Evolutionary conservation across 1,140 invertebrate species (phyloP).

Genomic region (Scylla paramamosain): DNA sequence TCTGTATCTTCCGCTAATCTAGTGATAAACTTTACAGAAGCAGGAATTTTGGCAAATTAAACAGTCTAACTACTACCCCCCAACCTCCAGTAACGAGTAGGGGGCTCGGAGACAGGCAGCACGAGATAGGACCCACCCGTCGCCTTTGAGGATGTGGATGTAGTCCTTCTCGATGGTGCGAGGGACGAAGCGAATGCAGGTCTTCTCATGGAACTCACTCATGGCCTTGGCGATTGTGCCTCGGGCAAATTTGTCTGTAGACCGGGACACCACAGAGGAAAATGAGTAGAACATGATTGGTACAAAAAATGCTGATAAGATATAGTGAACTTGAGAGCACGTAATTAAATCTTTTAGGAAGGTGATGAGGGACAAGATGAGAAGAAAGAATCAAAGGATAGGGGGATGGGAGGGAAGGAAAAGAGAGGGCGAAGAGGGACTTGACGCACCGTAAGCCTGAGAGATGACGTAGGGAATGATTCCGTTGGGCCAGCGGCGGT

Average conservation of each 20-base stretch:
- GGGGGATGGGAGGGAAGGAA: too few species aligned
- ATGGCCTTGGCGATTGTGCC: conserved; percentile 78
- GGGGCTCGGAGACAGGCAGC: not conserved
- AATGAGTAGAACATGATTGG: too few species aligned
- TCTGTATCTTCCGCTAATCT: too few species aligned
- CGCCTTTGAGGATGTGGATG: conserved; percentile 77
- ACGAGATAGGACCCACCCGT: conserved; percentile 46
- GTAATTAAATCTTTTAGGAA: not conserved
- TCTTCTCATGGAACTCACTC: conserved; percentile 77
- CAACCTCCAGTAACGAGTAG: not conserved
- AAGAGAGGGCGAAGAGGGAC: not conserved
- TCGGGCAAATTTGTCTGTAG: conserved; percentile 64
- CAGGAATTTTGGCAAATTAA: not conserved
- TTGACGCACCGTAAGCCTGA: conserved; percentile 78
- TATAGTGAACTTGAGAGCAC: too few species aligned
- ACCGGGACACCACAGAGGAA: too few species aligned
- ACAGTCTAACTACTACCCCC: not conserved
- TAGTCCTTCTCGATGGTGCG: conserved; percentile 77
- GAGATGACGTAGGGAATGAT: conserved; percentile 81
- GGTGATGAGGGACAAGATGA: not conserved
- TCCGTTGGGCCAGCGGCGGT: conserved; percentile 79
- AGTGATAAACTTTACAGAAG: too few species aligned
- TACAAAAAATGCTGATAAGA: not conserved
- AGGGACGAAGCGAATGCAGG: conserved; percentile 78
- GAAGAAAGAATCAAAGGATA: too few species aligned